phyloP scores from a whole-genome alignment of 2,888 invertebrate species.

The Hirtodrosophila trivittata region DNA sequence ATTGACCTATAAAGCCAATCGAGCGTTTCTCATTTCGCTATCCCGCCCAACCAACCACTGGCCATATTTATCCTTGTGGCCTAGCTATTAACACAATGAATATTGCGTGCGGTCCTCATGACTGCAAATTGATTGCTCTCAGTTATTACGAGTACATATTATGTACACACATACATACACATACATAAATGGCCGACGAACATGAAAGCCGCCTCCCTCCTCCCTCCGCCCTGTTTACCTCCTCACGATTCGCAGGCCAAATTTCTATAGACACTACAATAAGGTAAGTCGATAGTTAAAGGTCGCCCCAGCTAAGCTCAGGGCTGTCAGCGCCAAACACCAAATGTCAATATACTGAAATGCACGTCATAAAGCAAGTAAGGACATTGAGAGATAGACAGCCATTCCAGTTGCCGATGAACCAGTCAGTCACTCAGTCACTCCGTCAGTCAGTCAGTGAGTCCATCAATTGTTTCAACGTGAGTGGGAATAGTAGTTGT shows the following conservation, averaged over 20 bases:
- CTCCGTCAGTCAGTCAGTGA: constrained; percentile 10
- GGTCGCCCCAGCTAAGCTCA: constrained; percentile 25
- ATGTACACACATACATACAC: not conserved
- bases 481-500: constrained; percentile 50
- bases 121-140: constrained; percentile 33
- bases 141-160: not conserved
- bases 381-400: constrained; percentile 41
- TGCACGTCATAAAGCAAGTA: constrained; percentile 51
- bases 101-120: constrained; percentile 34
- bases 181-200: constrained; percentile 12
- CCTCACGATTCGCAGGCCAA: constrained; percentile 16
- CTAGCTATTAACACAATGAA: constrained; percentile 3
- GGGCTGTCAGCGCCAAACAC: constrained; percentile 60
- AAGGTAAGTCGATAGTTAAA: constrained; percentile 3
- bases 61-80: not conserved
- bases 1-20: not conserved
- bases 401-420: constrained; percentile 31
- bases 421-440: not conserved
- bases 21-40: not conserved
- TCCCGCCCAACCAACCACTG: not conserved
- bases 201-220: constrained; percentile 13
- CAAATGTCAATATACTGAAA: constrained; percentile 51
- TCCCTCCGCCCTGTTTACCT: too few relatives aligned
- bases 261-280: constrained; percentile 15
- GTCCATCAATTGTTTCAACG: constrained; percentile 61